phyloP scores from a whole-genome alignment of 2,888 invertebrate species.

The Onthophagus sagittarius region DNA sequence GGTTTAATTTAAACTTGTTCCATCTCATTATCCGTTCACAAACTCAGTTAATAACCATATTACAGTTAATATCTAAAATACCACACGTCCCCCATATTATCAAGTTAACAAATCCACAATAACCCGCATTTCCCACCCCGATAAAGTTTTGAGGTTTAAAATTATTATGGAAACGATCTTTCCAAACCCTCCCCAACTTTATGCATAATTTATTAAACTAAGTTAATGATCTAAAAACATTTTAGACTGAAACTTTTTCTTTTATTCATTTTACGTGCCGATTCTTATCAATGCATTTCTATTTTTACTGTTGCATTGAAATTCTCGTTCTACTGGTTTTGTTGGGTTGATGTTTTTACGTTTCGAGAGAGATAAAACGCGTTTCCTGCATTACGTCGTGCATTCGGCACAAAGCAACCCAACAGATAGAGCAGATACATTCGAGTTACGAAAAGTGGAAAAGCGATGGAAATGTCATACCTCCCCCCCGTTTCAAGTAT shows the following conservation, averaged over 20 bases:
- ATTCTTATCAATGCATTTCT: no score
- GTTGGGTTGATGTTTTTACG: neutral
- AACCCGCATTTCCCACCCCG: neutral
- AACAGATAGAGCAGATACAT: neutral
- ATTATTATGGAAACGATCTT: no score
- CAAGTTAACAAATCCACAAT: neutral
- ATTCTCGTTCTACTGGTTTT: neutral
- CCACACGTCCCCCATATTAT: neutral
- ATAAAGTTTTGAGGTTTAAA: neutral
- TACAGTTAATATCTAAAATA: no score
- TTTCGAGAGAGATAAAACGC: neutral
- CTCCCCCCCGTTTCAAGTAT: neutral
- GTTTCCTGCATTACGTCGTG: neutral
- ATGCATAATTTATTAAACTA: neutral
- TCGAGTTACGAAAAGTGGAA: neutral
- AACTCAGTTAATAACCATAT: no score
- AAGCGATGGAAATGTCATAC: neutral
- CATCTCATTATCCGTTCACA: neutral
- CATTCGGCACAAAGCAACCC: neutral
- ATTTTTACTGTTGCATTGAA: neutral
- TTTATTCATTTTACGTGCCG: no score
- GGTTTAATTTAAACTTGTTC: neutral
- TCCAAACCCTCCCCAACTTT: neutral
- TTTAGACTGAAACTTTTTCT: no score
- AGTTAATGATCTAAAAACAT: no score